Base-by-base conservation (phyloP, 2,113 vertebrate genomes). In the Caracal caracal region DNA sequence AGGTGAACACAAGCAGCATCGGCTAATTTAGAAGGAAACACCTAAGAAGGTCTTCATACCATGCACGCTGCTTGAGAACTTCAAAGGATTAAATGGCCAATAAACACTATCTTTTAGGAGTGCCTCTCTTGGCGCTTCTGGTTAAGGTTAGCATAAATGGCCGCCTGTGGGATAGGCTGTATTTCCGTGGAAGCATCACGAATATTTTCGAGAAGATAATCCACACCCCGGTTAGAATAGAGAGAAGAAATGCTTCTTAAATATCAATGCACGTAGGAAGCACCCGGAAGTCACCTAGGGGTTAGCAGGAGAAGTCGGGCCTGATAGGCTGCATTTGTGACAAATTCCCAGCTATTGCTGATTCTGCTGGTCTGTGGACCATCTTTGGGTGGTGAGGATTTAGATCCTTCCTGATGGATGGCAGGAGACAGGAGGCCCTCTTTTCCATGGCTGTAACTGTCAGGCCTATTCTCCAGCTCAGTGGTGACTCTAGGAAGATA, bases 1-100 rank as follows among this genome's bases (percentile, higher is more conserved):
- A 98, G 98, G 98, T 98, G 98, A 98, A 98, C 97, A 95, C 96
- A 96, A 98, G 98, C 93, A 95, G 81, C 96, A 90, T 84, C 94
- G 65, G 95, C 85, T 98, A 98, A 98, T 98, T 98, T 97, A 94
- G 95, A 97, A 97, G 97, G 97, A 98, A 92, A 97, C 53, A 82
- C 98, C 98, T 98, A 97, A 97, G 98, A 97, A 97, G 97, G 91
- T 93, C 90, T 95, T 90, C 92, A 79, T n/a, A 86, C 95, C 61
- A 9, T 85, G 51, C 6, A n/a, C n/a, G 2, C 40, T 33, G 82
- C 65, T 88, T 53, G 90, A 81, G 51, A 76, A 75, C 70, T 37
- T 65, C 12, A 10, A 87, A 73, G 0, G 96, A 95, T 90, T 94
- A 26, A 78, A 20, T 68, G 56, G 70, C 2, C 49, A 94, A 66